Evolutionary conservation across 1,140 invertebrate genomes (phyloP), one percentile per base, ranked within the genome.

Genomic region (Neodiprion virginianus): DNA sequence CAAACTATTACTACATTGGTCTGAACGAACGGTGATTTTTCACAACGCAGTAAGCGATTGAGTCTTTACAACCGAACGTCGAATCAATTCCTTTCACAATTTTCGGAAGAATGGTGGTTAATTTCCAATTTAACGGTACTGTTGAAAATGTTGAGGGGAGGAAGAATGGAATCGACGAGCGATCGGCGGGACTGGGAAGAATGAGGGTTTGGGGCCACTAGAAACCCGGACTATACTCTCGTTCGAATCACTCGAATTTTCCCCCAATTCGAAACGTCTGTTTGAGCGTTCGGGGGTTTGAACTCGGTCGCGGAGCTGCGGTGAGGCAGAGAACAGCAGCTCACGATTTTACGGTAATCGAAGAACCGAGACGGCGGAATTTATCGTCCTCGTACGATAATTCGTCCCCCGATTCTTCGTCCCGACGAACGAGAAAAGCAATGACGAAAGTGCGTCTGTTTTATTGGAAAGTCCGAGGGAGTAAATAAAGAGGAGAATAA

Each of bases 201-300:
- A 23, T 4, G 40, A 47, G 67, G 17, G 61, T 4, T 14, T 14
- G 1, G 12, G 61, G 7, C 12, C 61, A 65, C 61, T 65, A 14
- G 61, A 65, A 65, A 65, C 61, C 17, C 61, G 61, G 61, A 65
- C 61, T 14, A 65, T 3, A 21, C 17, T 14, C 17, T 65, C 61
- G 17, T 65, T 65, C 61, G 17, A 21, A 65, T 65, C 61, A 65
- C 61, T 65, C 17, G 61, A 65, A 65, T 14, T 65, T 65, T 65
- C 17, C 61, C 17, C 61, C 61, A 14, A 14, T 65, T 17, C 12
- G 61, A 14, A 65, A 14, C 61, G 12, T 65, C 61, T 5, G 17
- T 17, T 65, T 17, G 61, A 65, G 61, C 28, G 28, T 40, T 40
- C 5, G 28, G 28, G 28, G 28, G 28, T 40, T 61, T 61, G 53